Base-by-base conservation (phyloP, 2,113 vertebrate species). In the Pristiophorus japonicus region DNA sequence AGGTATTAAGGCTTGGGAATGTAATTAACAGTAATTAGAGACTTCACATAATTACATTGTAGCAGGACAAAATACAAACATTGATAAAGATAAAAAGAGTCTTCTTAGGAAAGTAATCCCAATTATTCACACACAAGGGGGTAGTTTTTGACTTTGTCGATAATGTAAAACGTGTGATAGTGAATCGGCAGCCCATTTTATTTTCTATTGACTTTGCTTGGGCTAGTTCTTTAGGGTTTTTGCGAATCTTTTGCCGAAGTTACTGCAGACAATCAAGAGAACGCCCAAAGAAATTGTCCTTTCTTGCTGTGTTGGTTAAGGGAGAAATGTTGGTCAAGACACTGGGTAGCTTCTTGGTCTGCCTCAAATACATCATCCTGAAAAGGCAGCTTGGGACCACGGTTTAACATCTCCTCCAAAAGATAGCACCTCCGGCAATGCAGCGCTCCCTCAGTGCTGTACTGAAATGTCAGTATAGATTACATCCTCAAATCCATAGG, bases 11-110 rank as follows among this genome's bases (percentile, higher is more conserved):
- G 34, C 59, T 42, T 63, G 59, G 34, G 59, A 92, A 38, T 92
- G 34, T 92, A 92, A 65, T 92, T 63, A 92, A 65, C 30, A 22
- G n/a, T 92, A 63, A 92, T 92, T 92, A 92, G 88, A 63, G 2
- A 20, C 34, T 90, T 90, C 88, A 63, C 14, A 38, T 92, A 65
- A 92, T 92, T 38, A 92, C 38, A 63, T 27, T 20, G 34, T 10
- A n/a, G n/a, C 18, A n/a, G 62, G 65, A 63, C 88, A 65, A 92
- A 92, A 63, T 16, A 63, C n/a, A 16, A 4, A 65, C 55, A 92
- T 63, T 38, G 14, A 92, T 92, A 65, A 38, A 51, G 16, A 38
- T 38, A 91, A 59, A 34, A 88, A 59, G 51, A 62, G 10, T 10
- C 30, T 55, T 14, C 87, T 30, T 55, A 59, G 0, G 30, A 59